phyloP scores from a whole-genome alignment of 2,888 invertebrate genomes.

The Ennomos quercinarius region DNA sequence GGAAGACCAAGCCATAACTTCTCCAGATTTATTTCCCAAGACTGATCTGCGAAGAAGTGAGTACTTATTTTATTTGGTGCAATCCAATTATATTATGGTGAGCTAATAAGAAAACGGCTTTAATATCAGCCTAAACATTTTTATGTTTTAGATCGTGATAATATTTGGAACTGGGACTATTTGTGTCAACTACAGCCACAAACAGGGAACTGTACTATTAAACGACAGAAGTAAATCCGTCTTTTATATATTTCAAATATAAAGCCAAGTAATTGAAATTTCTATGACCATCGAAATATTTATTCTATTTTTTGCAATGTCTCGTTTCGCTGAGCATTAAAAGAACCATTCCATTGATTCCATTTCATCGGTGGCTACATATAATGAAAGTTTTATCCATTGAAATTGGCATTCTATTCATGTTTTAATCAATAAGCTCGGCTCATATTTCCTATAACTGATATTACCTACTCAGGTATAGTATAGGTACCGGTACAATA shows the following conservation, averaged over 20 bases:
- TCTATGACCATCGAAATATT: constrained; percentile 34
- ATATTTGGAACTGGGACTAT: constrained; percentile 65
- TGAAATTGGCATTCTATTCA: constrained; percentile 31
- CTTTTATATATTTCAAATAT: constrained; percentile 24
- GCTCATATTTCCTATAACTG: constrained; percentile 9
- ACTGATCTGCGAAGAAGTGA: constrained; percentile 43
- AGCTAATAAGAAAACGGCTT: not conserved
- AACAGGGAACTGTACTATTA: constrained; percentile 51
- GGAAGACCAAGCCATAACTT: constrained; percentile 26
- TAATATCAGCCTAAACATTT: constrained; percentile 1
- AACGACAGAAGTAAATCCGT: constrained; percentile 41
- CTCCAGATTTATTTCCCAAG: constrained; percentile 42
- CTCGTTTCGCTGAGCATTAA: constrained; percentile 40
- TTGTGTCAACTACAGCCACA: constrained; percentile 65
- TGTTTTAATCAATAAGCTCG: constrained; percentile 27
- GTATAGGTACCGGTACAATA: not conserved
- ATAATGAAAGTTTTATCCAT: constrained; percentile 41
- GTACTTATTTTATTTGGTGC: not conserved
- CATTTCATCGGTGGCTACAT: constrained; percentile 38
- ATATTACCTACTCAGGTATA: no score
- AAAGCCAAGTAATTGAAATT: constrained; percentile 25
- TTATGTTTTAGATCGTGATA: constrained; percentile 43
- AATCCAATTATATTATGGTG: not conserved
- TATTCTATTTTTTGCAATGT: constrained; percentile 37
- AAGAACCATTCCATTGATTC: constrained; percentile 39